Base-by-base conservation (phyloP, 1,140 invertebrate species). In the Drosophila littoralis region DNA sequence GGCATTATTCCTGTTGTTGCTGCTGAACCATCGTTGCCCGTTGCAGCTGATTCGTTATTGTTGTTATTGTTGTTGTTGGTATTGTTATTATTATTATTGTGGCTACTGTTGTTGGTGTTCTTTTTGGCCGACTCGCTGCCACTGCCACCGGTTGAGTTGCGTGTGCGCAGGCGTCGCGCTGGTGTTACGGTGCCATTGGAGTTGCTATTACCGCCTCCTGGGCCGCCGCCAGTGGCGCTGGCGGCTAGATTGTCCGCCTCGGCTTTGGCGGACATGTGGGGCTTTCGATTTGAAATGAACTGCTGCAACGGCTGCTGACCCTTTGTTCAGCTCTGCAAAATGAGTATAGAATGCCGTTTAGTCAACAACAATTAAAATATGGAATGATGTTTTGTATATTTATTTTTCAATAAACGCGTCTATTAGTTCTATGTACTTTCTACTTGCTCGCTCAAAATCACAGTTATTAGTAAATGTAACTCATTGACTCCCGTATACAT, bases 61-160 rank as follows among this genome's bases (percentile, higher is more conserved):
- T 77, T 43, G 7, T 38, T 50, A 13, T 40, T 43, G n/a, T 50
- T 73, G 10, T 59, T 63, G 52, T 50, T 54, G 35, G 17, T 64
- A 8, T 51, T 69, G 9, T 77, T 75, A 33, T 46, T 77, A n/a
- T 40, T 57, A 10, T 46, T 42, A n/a, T 38, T 61, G 22, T 46
- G 7, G 17, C 17, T 61, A 17, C 58, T 69, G 55, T 12, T 54
- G 46, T 17, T 68, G 36, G 8, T 33, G 45, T 22, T 82, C 79
- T 91, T 90, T 55, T 91, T 81, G 28, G 77, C 79, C 36, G 90
- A 91, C 48, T 91, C 90, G 40, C 90, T 79, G 33, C 90, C 90
- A 13, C 90, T 90, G 17, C 79, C 77, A n/a, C 79, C 77, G 15
- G 90, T 91, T 5, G 90, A 91, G 50, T 90, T 90, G n/a, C 90